Conservation (phyloP, 2,888 invertebrate species). For the Chrysopilus asiliformis region DNA sequence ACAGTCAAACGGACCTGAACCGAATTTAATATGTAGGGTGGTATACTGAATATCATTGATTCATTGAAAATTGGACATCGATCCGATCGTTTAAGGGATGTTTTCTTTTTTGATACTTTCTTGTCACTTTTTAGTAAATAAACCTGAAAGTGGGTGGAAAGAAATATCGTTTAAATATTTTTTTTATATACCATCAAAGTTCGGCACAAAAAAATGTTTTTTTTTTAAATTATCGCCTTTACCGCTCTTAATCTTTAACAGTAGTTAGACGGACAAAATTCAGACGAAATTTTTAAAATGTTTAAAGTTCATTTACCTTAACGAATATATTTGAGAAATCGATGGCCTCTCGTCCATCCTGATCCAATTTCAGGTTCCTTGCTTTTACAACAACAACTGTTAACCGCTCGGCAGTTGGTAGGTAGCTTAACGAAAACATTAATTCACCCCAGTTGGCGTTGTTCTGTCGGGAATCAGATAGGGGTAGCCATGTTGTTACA, state of each 20-base stretch:
- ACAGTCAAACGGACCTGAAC: conserved; percentile 61
- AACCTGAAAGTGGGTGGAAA: conserved; percentile 38
- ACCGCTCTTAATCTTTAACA: too few species aligned
- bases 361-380: conserved; percentile 49
- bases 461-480: conserved; percentile 56
- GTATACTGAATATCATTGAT: conserved; percentile 71
- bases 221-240: too few species aligned
- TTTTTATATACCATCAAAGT: too few species aligned
- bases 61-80: conserved; percentile 70
- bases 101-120: conserved; percentile 70
- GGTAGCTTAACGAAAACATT: conserved; percentile 68
- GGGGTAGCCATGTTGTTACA: conserved; percentile 64
- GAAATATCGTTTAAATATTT: too few species aligned
- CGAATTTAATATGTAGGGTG: conserved; percentile 53
- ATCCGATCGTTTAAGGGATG: conserved; percentile 59
- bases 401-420: conserved; percentile 68
- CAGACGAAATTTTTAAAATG: too few species aligned
- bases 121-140: conserved; percentile 67
- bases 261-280: neutral
- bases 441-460: conserved; percentile 62
- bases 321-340: conserved; percentile 58
- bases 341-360: conserved; percentile 16
- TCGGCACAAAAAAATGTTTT: too few species aligned
- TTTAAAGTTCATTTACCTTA: too few species aligned
- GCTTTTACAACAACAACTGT: conserved; percentile 57